These are phyloP conservation scores for Ylistrum balloti DNA, from an alignment of 1,140 invertebrate species.

Conservation along the genomic window DNA sequence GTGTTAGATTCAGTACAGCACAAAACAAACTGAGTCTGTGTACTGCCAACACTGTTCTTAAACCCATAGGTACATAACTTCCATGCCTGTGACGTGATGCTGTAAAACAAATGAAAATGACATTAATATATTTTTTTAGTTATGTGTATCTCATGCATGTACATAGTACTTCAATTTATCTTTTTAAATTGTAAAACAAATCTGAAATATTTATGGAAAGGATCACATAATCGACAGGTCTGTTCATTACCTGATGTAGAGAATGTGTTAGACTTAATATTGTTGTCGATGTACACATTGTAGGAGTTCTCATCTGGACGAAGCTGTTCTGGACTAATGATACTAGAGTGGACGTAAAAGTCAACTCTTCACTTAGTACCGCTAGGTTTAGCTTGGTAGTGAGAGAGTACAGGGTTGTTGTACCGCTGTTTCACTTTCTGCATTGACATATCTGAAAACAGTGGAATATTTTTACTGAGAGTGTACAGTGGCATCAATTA, in stretches of 20 bases:
- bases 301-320: conserved; percentile 47
- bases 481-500: too few species aligned
- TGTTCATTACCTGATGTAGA: background rate
- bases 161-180: too few species aligned
- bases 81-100: conserved; percentile 50
- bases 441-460: conserved; percentile 79
- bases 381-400: conserved; percentile 80
- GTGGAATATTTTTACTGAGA: too few species aligned
- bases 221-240: too few species aligned
- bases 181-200: too few species aligned
- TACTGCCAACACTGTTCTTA: conserved; percentile 56
- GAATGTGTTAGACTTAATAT: conserved; percentile 10
- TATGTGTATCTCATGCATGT: too few species aligned
- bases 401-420: conserved; percentile 80
- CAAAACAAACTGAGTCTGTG: conserved; percentile 62
- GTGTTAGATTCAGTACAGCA: conserved; percentile 61
- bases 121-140: too few species aligned
- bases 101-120: too few species aligned
- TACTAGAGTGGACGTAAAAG: conserved; percentile 79
- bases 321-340: conserved; percentile 76
- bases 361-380: conserved; percentile 81
- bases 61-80: conserved; percentile 56
- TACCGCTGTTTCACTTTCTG: conserved; percentile 81
- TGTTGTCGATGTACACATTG: conserved; percentile 7
- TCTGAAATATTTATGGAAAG: too few species aligned